phyloP scores from a whole-genome alignment of 92 coral and sea anemone species.

The Micromussa lordhowensis region DNA sequence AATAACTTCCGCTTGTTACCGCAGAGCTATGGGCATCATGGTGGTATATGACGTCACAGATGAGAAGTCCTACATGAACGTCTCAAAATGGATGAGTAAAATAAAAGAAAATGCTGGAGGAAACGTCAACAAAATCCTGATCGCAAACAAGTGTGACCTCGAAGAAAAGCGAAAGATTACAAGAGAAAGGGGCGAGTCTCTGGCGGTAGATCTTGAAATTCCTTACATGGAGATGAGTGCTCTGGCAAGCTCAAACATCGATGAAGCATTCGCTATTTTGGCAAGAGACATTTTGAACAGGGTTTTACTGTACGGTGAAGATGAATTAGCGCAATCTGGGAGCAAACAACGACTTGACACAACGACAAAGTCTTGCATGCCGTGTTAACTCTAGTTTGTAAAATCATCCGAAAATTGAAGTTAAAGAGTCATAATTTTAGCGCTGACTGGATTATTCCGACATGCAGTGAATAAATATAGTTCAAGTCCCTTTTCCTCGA shows the following conservation, averaged over 20 bases:
- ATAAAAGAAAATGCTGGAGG: conserved; percentile 89
- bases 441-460: background rate
- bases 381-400: background rate
- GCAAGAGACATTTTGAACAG: conserved; percentile 86
- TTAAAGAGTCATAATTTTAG: background rate
- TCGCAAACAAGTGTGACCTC: conserved; percentile 95
- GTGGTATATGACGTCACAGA: conserved; percentile 93
- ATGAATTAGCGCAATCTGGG: conserved; percentile 58
- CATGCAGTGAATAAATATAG: background rate
- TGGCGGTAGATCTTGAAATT: conserved; percentile 76
- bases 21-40: conserved; percentile 97
- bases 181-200: conserved; percentile 77
- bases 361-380: background rate
- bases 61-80: conserved; percentile 82
- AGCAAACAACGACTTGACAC: conserved; percentile 41
- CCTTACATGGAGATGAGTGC: conserved; percentile 89
- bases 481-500: background rate
- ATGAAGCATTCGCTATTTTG: conserved; percentile 77
- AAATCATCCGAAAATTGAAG: background rate
- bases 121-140: conserved; percentile 85
- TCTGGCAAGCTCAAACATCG: conserved; percentile 79
- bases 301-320: conserved; percentile 78
- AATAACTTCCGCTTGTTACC: conserved; percentile 92
- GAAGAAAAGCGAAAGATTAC: conserved; percentile 76
- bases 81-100: conserved; percentile 86